These are phyloP conservation scores for Drosophila albomicans DNA, from an alignment of 1,140 invertebrate genomes.

Conservation along the genomic window DNA sequence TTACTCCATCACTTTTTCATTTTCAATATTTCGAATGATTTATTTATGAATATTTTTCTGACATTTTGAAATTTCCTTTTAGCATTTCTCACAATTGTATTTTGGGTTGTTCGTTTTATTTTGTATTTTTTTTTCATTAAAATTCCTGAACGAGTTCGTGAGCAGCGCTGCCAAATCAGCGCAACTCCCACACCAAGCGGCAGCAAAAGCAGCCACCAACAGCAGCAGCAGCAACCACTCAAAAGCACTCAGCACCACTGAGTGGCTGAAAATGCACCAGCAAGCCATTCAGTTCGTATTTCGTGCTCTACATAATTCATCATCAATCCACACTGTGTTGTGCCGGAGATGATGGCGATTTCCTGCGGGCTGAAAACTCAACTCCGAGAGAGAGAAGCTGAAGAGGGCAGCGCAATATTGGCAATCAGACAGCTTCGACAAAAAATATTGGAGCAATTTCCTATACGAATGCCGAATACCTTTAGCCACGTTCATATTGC, in stretches of 20 bases:
- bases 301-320: conserved; percentile 85
- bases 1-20: neutral
- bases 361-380: conserved; percentile 58
- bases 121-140: conserved; percentile 62
- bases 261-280: conserved; percentile 30
- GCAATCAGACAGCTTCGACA: conserved; percentile 66
- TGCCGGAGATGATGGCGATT: conserved; percentile 46
- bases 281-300: conserved; percentile 70
- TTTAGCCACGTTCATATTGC: conserved; percentile 46
- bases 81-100: conserved; percentile 33
- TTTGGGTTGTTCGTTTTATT: conserved; percentile 30
- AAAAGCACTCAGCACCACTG: conserved; percentile 43
- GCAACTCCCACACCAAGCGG: conserved; percentile 66
- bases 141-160: conserved; percentile 70
- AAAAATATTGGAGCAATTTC: conserved; percentile 82
- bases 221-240: conserved; percentile 29
- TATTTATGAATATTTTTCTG: conserved; percentile 22
- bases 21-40: neutral
- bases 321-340: conserved; percentile 76
- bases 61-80: conserved; percentile 19
- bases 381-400: neutral
- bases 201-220: conserved; percentile 40
- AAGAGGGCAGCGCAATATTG: conserved; percentile 56
- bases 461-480: conserved; percentile 52
- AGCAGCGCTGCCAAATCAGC: conserved; percentile 63